Evolutionary conservation across 2,888 invertebrate genomes (phyloP).

Genomic region (Temnothorax unifasciatus): DNA sequence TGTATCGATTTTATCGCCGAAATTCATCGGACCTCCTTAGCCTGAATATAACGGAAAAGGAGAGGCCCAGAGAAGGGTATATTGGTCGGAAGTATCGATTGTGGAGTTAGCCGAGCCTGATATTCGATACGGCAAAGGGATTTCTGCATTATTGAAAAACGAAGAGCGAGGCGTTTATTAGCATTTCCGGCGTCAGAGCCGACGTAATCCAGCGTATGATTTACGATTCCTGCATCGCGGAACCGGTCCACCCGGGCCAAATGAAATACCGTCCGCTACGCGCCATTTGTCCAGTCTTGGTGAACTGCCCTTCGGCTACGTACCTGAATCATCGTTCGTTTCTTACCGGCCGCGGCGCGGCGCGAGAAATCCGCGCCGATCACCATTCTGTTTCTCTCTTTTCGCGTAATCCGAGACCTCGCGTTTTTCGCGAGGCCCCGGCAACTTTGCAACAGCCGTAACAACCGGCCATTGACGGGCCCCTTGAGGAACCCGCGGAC

Average conservation of each 20-base stretch:
- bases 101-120: background rate
- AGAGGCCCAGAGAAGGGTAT: background rate
- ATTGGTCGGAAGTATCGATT: conserved; percentile 29
- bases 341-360: conserved; percentile 30
- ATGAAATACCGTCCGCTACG: conserved; percentile 71
- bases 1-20: background rate
- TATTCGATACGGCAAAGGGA: background rate
- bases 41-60: background rate
- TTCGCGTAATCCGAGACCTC: conserved; percentile 49
- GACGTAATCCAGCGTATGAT: conserved; percentile 79
- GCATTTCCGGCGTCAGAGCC: conserved; percentile 74
- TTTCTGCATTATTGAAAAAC: conserved; percentile 43
- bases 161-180: conserved; percentile 74
- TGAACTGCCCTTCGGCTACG: conserved; percentile 70
- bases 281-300: conserved; percentile 65
- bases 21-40: background rate
- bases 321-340: conserved; percentile 49
- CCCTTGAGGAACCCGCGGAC: background rate
- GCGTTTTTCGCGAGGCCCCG: background rate
- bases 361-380: conserved; percentile 28
- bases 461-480: conserved; percentile 38
- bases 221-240: conserved; percentile 75
- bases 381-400: background rate
- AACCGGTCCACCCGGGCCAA: conserved; percentile 77
- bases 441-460: conserved; percentile 44